A percentile compares a stretch with the other conserved stretches of the same genome.
These are phyloP conservation scores for Callinectes sapidus DNA, from an alignment of 2,888 invertebrate genomes.

Conservation along the genomic window DNA sequence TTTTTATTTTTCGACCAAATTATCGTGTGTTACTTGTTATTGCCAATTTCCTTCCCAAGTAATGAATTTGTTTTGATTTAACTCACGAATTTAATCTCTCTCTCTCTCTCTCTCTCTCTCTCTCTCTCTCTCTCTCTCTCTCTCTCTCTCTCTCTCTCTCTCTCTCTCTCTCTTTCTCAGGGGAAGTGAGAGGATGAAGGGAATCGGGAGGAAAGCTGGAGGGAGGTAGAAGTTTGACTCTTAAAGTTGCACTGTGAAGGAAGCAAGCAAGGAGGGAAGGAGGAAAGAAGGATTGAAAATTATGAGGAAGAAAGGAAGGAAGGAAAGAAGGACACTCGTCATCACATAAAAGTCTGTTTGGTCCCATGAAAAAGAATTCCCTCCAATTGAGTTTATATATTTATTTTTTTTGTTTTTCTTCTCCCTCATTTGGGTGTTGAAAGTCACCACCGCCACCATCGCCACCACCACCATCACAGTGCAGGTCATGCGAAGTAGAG, in stretches of 20 bases:
- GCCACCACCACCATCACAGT: not conserved
- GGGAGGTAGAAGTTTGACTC: not conserved
- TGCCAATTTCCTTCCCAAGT: not conserved
- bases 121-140: slow-evolving; percentile 1
- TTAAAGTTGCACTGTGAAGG: not conserved
- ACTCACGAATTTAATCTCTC: not conserved
- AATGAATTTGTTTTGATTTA: not conserved
- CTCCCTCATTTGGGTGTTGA: not conserved
- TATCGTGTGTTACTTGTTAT: not conserved
- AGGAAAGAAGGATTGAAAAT: not conserved
- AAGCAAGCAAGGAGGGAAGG: not conserved
- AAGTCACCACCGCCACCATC: not conserved
- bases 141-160: not conserved
- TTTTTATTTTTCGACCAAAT: not conserved
- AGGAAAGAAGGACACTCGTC: not conserved
- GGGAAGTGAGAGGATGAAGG: not conserved
- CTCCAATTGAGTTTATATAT: not conserved
- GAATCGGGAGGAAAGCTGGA: not conserved
- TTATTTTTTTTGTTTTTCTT: not conserved
- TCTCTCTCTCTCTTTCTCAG: not conserved
- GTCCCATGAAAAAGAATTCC: not conserved
- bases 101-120: not conserved
- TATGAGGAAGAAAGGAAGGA: not conserved
- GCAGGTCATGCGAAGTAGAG: not conserved
- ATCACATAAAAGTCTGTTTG: not conserved